These are phyloP conservation scores for Notodonta dromedarius DNA, from an alignment of 2,888 invertebrate species.

Conservation along the genomic window DNA sequence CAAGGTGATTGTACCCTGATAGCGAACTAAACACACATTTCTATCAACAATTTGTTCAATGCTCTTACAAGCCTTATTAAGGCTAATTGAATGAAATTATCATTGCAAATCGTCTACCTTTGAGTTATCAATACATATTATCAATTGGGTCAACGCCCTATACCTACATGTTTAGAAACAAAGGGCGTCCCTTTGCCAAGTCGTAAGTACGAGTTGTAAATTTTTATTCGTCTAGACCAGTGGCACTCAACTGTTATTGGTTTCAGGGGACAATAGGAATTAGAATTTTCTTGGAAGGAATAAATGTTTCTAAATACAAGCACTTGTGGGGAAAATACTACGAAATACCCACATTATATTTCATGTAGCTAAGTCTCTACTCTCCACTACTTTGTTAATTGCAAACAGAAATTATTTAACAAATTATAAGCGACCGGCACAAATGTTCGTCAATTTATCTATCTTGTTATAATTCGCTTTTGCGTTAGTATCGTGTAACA, in stretches of 20 bases:
- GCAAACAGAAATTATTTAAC: too few relatives aligned
- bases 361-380: too few relatives aligned
- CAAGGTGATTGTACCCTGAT: too few relatives aligned
- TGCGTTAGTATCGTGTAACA: too few relatives aligned
- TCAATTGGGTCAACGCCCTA: constrained; percentile 14
- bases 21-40: too few relatives aligned
- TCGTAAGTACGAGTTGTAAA: constrained; percentile 14
- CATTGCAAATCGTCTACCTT: background rate
- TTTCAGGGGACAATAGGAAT: background rate
- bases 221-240: constrained; percentile 30
- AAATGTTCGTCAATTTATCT: too few relatives aligned
- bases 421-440: too few relatives aligned
- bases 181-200: constrained; percentile 29
- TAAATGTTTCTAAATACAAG: background rate
- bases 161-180: constrained; percentile 19
- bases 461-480: too few relatives aligned
- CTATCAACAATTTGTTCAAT: background rate
- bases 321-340: background rate
- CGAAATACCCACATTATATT: background rate
- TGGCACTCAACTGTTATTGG: constrained; percentile 23
- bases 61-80: background rate
- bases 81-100: background rate
- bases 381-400: too few relatives aligned
- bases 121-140: constrained; percentile 17
- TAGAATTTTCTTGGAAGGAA: background rate